Percentiles rank a stretch among this genome's conserved stretches.
phyloP scores from a whole-genome alignment of 92 coral and sea anemone genomes.

The Heliopora coerulea region DNA sequence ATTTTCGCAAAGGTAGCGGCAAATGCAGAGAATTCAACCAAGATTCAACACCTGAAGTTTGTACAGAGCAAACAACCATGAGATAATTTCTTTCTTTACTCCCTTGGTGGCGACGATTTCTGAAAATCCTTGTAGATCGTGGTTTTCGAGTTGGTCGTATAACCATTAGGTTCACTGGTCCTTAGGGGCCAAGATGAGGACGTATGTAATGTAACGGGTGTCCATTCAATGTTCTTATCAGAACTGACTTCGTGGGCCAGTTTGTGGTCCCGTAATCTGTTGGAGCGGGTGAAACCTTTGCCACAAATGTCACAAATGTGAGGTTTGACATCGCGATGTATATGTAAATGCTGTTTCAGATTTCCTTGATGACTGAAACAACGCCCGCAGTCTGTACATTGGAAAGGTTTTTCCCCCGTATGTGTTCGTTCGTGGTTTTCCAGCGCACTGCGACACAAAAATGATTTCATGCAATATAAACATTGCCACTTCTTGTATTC shows the following conservation, averaged over 20 bases:
- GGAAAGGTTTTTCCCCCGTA: conserved; percentile 29
- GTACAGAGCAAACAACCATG: too few species aligned
- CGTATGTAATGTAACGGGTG: neutral
- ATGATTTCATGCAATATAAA: conserved; percentile 4
- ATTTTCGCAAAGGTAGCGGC: too few species aligned
- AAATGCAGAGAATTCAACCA: too few species aligned
- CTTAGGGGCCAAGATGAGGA: neutral
- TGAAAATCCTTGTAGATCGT: neutral
- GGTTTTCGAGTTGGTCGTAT: neutral
- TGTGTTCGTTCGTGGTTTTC: conserved; percentile 31
- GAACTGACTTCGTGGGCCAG: neutral
- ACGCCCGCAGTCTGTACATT: conserved; percentile 23
- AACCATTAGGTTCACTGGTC: neutral
- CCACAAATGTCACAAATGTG: conserved; percentile 31
- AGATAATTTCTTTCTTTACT: too few species aligned
- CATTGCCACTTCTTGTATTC: conserved; percentile 20
- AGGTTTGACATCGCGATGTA: conserved; percentile 35
- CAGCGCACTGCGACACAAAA: conserved; percentile 37
- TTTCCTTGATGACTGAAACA: conserved; percentile 36
- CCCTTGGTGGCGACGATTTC: too few species aligned
- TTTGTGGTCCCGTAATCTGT: conserved; percentile 34
- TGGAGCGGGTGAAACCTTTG: conserved; percentile 32
- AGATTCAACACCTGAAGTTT: too few species aligned
- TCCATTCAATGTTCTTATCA: conserved; percentile 26
- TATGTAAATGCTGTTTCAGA: conserved; percentile 24